Evolutionary conservation across 2,113 vertebrate genomes (phyloP).

Genomic region (Martes martes): DNA sequence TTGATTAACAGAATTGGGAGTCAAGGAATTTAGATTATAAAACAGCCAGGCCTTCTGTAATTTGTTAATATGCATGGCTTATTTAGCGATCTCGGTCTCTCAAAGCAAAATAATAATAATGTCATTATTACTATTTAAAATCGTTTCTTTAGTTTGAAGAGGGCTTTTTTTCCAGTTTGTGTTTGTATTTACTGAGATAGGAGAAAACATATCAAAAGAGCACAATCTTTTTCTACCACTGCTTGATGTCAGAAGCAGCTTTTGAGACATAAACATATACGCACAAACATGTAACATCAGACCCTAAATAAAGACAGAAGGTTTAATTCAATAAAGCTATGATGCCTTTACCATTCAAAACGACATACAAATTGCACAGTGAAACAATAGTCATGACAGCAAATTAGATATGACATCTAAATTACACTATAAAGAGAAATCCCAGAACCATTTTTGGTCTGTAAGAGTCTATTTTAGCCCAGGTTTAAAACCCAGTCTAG

Average conservation of each 20-base stretch:
- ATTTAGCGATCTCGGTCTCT: constrained; percentile 17
- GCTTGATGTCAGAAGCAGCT: constrained; percentile 67
- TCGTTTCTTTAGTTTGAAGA: constrained; percentile 28
- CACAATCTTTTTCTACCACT: constrained; percentile 53
- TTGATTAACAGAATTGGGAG: background rate
- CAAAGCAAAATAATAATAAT: constrained; percentile 19
- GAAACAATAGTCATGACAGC: constrained; percentile 79
- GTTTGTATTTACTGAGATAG: constrained; percentile 55
- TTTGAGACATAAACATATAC: constrained; percentile 65
- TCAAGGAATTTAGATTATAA: constrained; percentile 19
- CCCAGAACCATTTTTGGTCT: constrained; percentile 74
- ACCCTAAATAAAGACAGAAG: constrained; percentile 75
- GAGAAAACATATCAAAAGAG: constrained; percentile 54
- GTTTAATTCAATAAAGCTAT: constrained; percentile 76
- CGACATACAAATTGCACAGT: constrained; percentile 75
- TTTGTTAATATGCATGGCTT: background rate
- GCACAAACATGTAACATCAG: constrained; percentile 74
- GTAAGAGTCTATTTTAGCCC: constrained; percentile 70
- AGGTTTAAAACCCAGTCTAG: constrained; percentile 68
- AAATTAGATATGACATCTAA: constrained; percentile 80
- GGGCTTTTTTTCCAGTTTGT: background rate
- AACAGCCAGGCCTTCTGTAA: constrained; percentile 8
- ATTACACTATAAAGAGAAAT: constrained; percentile 74
- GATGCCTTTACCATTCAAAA: constrained; percentile 75
- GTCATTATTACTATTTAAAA: background rate